Conservation (phyloP, 2,113 vertebrate genomes). For the Bubo blakistoni region DNA sequence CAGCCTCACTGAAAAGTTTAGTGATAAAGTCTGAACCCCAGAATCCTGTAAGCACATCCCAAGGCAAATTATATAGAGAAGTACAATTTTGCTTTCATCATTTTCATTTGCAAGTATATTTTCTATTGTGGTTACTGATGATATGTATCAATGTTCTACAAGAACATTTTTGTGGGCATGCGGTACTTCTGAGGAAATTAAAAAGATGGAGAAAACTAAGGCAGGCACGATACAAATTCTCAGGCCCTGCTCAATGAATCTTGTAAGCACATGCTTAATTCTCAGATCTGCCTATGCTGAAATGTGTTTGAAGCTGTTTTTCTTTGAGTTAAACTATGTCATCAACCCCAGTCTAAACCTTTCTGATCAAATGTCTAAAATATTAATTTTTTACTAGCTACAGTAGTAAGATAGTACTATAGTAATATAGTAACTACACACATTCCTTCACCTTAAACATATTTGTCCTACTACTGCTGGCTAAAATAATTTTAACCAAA, state of each 20-base stretch:
- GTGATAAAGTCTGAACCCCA: neutral
- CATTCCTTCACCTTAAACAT: neutral
- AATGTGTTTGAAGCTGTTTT: neutral
- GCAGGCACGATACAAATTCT: neutral
- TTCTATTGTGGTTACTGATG: neutral
- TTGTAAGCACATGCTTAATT: neutral
- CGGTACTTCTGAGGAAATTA: neutral
- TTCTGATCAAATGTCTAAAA: neutral
- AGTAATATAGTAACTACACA: neutral
- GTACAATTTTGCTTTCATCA: neutral
- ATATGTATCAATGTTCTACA: neutral
- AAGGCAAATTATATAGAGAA: neutral
- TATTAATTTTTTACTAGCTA: neutral
- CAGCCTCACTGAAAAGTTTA: neutral
- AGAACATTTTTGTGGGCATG: neutral
- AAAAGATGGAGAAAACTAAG: neutral
- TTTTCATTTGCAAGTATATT: neutral
- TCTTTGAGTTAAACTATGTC: neutral
- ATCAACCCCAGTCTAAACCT: neutral
- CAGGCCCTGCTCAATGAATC: fast-evolving
- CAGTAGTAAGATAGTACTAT: neutral
- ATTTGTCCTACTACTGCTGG: neutral
- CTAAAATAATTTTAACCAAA: neutral
- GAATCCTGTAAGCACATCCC: neutral
- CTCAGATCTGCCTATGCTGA: neutral